Evolutionary conservation across 2,888 invertebrate species (phyloP), one percentile per base, ranked within the genome.

Genomic region (Meta bourneti): DNA sequence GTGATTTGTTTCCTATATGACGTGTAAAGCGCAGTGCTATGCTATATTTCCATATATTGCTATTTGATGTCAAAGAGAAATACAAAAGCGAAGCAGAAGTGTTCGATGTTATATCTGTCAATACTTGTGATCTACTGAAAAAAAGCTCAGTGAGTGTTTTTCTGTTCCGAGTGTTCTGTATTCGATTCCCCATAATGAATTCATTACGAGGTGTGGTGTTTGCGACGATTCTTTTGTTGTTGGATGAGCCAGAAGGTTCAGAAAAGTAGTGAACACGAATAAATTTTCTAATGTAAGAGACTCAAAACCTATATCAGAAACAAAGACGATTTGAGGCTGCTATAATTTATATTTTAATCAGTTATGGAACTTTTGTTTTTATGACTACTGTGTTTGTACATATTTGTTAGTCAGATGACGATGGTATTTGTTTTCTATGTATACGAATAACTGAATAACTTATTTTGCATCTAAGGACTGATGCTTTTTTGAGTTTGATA

Each of bases 231-330:
- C 16, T 19, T 61, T 16, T 48, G 48, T 51, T n/a, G 19, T n/a
- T 20, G 61, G 61, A 61, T 34, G 34, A 80, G 61, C 48, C 54
- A 75, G 49, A 69, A 6, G 77, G 4, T 34, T 34, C 34, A 79
- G 52, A 79, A 61, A 75, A n/a, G 51, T 87, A 87, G 87, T 87
- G 79, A 87, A 87, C 87, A 72, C 48, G 70, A 87, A 87, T 71
- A 70, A 87, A 87, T 77, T 87, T 87, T 74, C 87, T 34, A 79
- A 79, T 87, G 79, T 72, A 87, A 79, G 77, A 69, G 34, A 51
- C 51, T 83, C 34, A 72, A 83, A 81, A 79, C 71, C 51, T 79
- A 87, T 87, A 86, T 78, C 86, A 78, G 86, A 86, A 84, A 75
- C 52, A 74, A 74, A 84, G n/a, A n/a, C 4, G 48, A 84, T 75